phyloP scores from a whole-genome alignment of 2,888 invertebrate species.

The Schrankia costaestrigalis region DNA sequence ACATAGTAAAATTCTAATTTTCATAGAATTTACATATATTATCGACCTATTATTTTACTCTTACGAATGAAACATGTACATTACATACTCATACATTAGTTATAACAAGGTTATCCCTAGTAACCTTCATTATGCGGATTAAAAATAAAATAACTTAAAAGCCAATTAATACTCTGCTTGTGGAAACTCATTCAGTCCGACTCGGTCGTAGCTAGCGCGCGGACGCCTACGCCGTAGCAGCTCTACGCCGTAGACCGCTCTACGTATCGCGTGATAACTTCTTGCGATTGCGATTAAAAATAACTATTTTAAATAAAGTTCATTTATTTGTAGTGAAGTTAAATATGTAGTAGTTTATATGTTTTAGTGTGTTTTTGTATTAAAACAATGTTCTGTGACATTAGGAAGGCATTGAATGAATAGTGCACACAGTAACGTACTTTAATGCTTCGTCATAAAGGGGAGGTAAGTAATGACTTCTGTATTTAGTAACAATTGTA shows the following conservation, averaged over 20 bases:
- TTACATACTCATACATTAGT: too few species aligned
- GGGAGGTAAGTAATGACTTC: conserved; percentile 61
- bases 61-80: too few species aligned
- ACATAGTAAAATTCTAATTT: too few species aligned
- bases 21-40: too few species aligned
- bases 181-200: conserved; percentile 51
- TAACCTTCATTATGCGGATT: conserved; percentile 41
- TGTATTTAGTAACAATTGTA: conserved; percentile 32
- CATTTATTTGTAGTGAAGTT: conserved; percentile 16
- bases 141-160: conserved; percentile 48
- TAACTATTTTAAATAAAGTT: conserved; percentile 8
- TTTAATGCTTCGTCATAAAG: conserved; percentile 58
- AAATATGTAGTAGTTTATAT: conserved; percentile 12
- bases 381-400: conserved; percentile 47
- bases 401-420: conserved; percentile 49
- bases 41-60: too few species aligned
- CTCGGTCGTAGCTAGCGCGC: conserved; percentile 57
- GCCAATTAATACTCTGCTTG: conserved; percentile 40
- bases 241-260: conserved; percentile 38
- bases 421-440: conserved; percentile 63
- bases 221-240: conserved; percentile 63
- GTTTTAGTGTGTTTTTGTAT: conserved; percentile 28
- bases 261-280: conserved; percentile 42
- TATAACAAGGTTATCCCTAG: too few species aligned
- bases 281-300: conserved; percentile 29